phyloP scores from a whole-genome alignment of 2,797 vertebrate species.

The Crenichthys baileyi region DNA sequence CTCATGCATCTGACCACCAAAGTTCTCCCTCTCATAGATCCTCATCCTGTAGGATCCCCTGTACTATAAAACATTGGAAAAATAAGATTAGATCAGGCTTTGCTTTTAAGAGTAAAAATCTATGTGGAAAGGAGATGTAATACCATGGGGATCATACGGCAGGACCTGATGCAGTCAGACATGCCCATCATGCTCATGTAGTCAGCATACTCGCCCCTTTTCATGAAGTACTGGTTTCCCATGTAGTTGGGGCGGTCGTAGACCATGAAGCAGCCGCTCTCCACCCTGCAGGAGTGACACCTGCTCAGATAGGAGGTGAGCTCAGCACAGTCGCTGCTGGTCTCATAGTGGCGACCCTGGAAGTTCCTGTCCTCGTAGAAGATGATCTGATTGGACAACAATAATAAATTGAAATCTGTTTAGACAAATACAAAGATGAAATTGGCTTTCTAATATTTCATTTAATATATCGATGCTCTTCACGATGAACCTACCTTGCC shows the following conservation, averaged over 20 bases:
- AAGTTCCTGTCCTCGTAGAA: constrained; percentile 56
- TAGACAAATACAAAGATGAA: background rate
- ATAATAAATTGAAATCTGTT: background rate
- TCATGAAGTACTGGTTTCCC: constrained; percentile 72
- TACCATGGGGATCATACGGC: constrained; percentile 76
- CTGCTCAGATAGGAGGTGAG: constrained; percentile 73
- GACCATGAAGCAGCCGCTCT: constrained; percentile 52
- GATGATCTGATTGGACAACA: constrained; percentile 64
- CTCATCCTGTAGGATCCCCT: constrained; percentile 71
- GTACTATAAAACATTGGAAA: constrained; percentile 56
- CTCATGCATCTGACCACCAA: constrained; percentile 61
- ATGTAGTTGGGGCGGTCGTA: constrained; percentile 76
- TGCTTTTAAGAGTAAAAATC: background rate
- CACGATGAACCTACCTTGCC: constrained; percentile 60
- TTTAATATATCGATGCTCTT: background rate
- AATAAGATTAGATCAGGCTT: background rate
- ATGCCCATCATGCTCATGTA: constrained; percentile 63
- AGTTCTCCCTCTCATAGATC: constrained; percentile 75
- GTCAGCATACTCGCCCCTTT: constrained; percentile 33
- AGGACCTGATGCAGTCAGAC: constrained; percentile 64
- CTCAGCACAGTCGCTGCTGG: constrained; percentile 75
- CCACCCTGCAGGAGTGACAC: constrained; percentile 76
- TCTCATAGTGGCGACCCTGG: constrained; percentile 78
- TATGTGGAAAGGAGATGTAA: background rate
- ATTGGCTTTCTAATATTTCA: background rate